Evolutionary conservation across 2,797 vertebrate species (phyloP), one percentile per base, ranked within the genome.

Genomic region (Sebastes taczanowskii): DNA sequence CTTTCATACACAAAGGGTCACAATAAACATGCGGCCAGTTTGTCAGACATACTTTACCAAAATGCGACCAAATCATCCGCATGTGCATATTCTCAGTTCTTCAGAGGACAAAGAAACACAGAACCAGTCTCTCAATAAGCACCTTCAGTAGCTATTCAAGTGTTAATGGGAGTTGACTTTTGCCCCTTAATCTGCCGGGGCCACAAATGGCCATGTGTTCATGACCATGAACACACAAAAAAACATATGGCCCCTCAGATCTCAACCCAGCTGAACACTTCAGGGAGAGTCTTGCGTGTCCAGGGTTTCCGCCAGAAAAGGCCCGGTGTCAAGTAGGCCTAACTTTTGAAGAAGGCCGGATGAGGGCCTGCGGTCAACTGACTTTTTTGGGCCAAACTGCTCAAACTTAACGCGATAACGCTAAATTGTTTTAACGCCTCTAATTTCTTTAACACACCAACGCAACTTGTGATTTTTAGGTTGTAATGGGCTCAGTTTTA

Each of bases 161-260:
- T 29, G 16, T 64, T 46, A 1, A 49, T 29, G 70, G 46, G 60
- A 65, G 60, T 75, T 1, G 11, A 59, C 32, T 23, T 23, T 23
- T 23, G 20, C 8, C 60, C 38, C 56, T 1, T 7, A 64, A n/a
- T 56, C 58, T 18, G 7, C 42, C 6, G 18, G 18, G 22, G 29
- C 38, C 29, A 70, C 66, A 81, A 80, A 85, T 80, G 60, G 60
- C 63, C 77, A 70, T 72, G 77, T 20, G 80, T 74, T 59, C 22
- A 81, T 55, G 63, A 34, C 72, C 38, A 20, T 49, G 59, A 71
- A 75, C 83, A 55, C 18, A 52, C 66, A 76, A 18, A 52, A 52
- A 52, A 52, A 52, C 20, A 52, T 52, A 5, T 52, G 20, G 18
- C 49, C 9, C 49, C 4, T n/a, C 49, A 52, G 49, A 10, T 0